Percentiles rank a stretch among this genome's conserved stretches.
Conservation (phyloP, 2,113 vertebrate species). For the Ammodramus savannarum region DNA sequence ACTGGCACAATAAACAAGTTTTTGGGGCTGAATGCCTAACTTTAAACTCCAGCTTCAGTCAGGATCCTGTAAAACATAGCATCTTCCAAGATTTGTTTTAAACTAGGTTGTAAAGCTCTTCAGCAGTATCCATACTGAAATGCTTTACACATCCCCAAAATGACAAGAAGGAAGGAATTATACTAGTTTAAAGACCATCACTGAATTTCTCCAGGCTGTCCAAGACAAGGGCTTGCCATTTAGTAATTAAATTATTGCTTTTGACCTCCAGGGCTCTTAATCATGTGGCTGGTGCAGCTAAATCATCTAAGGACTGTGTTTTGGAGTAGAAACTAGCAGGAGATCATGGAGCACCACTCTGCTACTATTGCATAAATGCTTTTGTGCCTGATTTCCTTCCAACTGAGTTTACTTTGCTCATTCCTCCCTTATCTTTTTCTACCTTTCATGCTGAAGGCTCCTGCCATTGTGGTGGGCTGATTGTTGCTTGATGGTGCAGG, state of each 20-base stretch:
- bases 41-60: not conserved
- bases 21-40: not conserved
- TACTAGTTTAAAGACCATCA: not conserved
- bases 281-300: not conserved
- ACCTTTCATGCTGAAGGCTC: not conserved
- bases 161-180: not conserved
- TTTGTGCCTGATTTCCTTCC: not conserved
- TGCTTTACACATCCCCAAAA: not conserved
- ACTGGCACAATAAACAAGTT: not conserved
- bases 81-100: not conserved
- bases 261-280: not conserved
- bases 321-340: not conserved
- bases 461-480: not conserved
- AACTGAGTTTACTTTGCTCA: not conserved
- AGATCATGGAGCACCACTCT: not conserved
- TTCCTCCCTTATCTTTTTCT: not conserved
- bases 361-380: not conserved
- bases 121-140: not conserved
- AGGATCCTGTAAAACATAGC: not conserved
- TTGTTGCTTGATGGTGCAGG: not conserved
- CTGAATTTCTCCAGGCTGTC: not conserved
- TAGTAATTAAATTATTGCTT: slow-evolving; percentile 8
- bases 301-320: not conserved
- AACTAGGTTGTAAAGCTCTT: not conserved
- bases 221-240: not conserved